Conservation (phyloP, 1,140 invertebrate genomes). For the Dolichoris vasculosae region DNA sequence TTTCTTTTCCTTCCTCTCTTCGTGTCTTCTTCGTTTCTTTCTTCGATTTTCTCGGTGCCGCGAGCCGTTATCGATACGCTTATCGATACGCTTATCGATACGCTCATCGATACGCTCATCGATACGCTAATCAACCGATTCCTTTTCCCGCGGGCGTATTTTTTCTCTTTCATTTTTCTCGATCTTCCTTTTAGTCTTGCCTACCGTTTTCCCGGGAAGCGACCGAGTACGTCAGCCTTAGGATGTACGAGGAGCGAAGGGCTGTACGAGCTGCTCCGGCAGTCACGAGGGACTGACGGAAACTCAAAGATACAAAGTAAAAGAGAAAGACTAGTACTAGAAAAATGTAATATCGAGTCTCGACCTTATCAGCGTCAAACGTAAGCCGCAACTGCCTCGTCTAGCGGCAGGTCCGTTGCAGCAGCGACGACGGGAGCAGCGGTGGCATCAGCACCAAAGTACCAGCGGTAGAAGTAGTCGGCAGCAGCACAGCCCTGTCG, state of each 20-base stretch:
- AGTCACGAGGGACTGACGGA: background rate
- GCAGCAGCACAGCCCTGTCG: slow-evolving; percentile 8
- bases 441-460: background rate
- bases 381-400: slow-evolving; percentile 32
- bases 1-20: background rate
- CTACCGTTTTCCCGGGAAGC: background rate
- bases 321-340: background rate
- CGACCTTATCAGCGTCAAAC: slow-evolving; percentile 47
- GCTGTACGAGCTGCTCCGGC: background rate
- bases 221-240: background rate
- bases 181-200: background rate
- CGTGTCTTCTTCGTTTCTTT: background rate
- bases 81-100: no score
- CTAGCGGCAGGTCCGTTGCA: slow-evolving; percentile 15
- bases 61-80: no score
- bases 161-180: no score
- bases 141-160: no score
- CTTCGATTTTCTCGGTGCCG: background rate
- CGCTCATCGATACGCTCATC: no score
- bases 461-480: slow-evolving; percentile 21
- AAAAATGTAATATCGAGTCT: slow-evolving; percentile 24
- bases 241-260: background rate
- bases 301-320: background rate
- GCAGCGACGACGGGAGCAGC: background rate
- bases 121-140: no score